Percentiles rank a stretch among this genome's conserved stretches.
Evolutionary conservation across 2,888 invertebrate species (phyloP).

Genomic region (Scaptomyza flava): DNA sequence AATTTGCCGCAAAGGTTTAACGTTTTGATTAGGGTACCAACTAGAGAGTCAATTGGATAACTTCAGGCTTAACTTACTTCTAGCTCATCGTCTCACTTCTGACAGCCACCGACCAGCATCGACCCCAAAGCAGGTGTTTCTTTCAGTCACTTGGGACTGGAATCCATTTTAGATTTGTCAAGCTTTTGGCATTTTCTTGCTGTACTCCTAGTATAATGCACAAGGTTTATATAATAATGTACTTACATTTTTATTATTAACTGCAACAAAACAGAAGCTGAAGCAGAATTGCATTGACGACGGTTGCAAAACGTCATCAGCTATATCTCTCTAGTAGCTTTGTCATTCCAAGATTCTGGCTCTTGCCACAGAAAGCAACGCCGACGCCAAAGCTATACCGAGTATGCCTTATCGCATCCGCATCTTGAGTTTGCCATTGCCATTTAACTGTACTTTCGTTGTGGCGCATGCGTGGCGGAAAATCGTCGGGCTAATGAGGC

Average conservation of each 20-base stretch:
- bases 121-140: slow-evolving; percentile 56
- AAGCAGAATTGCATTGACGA: background rate
- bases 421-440: slow-evolving; percentile 34
- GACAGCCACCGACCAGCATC: slow-evolving; percentile 13
- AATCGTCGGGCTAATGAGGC: slow-evolving; percentile 50
- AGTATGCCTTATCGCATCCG: background rate
- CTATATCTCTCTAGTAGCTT: slow-evolving; percentile 12
- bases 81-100: slow-evolving; percentile 33
- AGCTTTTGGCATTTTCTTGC: slow-evolving; percentile 41
- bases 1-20: slow-evolving; percentile 68
- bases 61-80: slow-evolving; percentile 15
- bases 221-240: slow-evolving; percentile 11
- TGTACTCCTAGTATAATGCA: background rate
- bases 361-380: slow-evolving; percentile 29
- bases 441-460: slow-evolving; percentile 65
- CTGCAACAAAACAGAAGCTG: slow-evolving; percentile 50
- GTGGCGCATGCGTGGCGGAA: slow-evolving; percentile 55
- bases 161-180: slow-evolving; percentile 55
- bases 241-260: slow-evolving; percentile 50
- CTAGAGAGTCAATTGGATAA: slow-evolving; percentile 44
- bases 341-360: slow-evolving; percentile 8
- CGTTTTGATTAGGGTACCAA: slow-evolving; percentile 68
- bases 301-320: slow-evolving; percentile 4
- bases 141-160: slow-evolving; percentile 31
- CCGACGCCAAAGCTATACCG: slow-evolving; percentile 27